Conservation (phyloP, 2,113 vertebrate species). For the Hypocryptadius cinnamomeus region DNA sequence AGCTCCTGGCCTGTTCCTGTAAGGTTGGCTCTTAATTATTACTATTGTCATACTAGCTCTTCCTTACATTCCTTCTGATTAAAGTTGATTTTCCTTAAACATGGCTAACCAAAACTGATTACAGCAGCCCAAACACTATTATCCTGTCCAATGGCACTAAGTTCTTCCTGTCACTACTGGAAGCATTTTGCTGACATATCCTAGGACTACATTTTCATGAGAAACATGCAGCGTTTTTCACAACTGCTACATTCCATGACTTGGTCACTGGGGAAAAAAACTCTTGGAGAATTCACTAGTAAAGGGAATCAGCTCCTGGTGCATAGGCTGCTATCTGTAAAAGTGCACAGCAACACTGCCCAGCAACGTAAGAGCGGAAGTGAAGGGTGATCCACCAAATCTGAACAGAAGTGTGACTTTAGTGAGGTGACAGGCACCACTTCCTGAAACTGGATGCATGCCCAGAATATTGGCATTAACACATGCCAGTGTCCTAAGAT, state of each 20-base stretch:
- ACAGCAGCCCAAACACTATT: not conserved
- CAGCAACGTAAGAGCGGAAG: fast-evolving
- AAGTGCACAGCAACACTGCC: not conserved
- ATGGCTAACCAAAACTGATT: not conserved
- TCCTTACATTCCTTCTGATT: not conserved
- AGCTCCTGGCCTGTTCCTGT: not conserved
- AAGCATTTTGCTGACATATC: not conserved
- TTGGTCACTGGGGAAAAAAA: not conserved
- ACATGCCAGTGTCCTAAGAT: not conserved
- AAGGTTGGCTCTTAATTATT: not conserved
- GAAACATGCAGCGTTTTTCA: not conserved
- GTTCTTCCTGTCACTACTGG: not conserved
- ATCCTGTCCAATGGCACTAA: not conserved
- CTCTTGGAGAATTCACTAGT: not conserved
- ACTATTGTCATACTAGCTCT: not conserved
- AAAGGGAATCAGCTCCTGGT: not conserved
- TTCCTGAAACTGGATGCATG: not conserved
- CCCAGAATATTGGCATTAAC: not conserved
- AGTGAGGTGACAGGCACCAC: not conserved
- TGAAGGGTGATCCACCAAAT: not conserved
- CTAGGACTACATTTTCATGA: not conserved
- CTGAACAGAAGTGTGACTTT: not conserved
- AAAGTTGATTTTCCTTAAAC: not conserved
- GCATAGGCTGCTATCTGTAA: not conserved
- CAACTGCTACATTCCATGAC: not conserved